These are phyloP conservation scores for Plebejus argus DNA, from an alignment of 2,888 invertebrate species.

Conservation along the genomic window DNA sequence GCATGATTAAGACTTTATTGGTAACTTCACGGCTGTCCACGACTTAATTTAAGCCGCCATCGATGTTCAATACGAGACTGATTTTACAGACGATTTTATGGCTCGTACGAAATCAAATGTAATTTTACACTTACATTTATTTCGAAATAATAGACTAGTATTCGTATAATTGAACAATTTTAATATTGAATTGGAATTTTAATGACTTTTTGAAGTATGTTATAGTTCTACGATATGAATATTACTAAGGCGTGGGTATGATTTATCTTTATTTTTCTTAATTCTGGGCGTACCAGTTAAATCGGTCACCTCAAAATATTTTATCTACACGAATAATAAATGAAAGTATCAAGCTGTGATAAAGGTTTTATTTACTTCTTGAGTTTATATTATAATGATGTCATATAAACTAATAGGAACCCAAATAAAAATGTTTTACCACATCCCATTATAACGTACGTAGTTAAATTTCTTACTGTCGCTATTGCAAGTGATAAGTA, in stretches of 20 bases:
- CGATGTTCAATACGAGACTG: constrained; percentile 7
- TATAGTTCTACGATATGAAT: constrained; percentile 7
- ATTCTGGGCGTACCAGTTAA: constrained; percentile 3
- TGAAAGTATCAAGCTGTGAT: constrained; percentile 26
- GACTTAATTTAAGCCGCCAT: constrained; percentile 33
- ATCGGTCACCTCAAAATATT: constrained; percentile 7
- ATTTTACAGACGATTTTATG: constrained; percentile 24
- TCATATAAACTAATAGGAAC: neutral
- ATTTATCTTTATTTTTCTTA: constrained; percentile 26
- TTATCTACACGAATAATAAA: constrained; percentile 24
- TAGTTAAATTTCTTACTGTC: neutral
- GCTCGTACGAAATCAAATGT: constrained; percentile 10
- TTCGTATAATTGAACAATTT: constrained; percentile 1
- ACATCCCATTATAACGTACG: neutral
- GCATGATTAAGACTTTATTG: constrained; percentile 42
- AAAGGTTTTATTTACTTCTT: constrained; percentile 29
- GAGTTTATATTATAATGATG: neutral
- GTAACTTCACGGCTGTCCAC: constrained; percentile 36
- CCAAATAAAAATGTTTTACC: neutral
- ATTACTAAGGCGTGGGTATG: constrained; percentile 15
- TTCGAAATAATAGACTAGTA: neutral
- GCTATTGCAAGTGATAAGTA: no score
- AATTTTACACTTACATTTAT: constrained; percentile 17
- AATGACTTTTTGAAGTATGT: constrained; percentile 22
- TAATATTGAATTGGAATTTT: constrained; percentile 10